These are phyloP conservation scores for Prenolepis imparis DNA, from an alignment of 2,888 invertebrate species.

Conservation along the genomic window DNA sequence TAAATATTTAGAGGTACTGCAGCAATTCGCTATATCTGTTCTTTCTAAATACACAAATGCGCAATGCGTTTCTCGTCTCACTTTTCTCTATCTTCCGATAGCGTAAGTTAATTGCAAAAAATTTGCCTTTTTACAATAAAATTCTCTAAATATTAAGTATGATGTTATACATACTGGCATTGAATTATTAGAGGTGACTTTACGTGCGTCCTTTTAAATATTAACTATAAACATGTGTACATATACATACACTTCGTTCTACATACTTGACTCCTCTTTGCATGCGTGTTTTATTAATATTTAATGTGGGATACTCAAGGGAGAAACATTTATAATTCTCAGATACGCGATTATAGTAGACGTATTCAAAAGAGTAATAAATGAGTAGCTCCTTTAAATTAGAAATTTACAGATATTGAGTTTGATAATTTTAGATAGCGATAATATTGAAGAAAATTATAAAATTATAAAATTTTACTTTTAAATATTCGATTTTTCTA, in stretches of 20 bases:
- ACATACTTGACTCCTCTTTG: not conserved
- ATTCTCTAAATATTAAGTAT: not conserved
- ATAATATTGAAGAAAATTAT: not conserved
- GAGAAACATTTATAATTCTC: conserved; percentile 15
- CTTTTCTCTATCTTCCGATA: not conserved
- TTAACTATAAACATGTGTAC: not conserved
- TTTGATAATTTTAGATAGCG: not conserved
- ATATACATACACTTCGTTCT: not conserved
- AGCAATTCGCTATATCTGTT: conserved; percentile 21
- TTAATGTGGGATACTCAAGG: not conserved
- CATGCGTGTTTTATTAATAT: conserved; percentile 18
- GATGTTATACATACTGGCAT: not conserved
- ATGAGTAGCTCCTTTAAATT: not conserved
- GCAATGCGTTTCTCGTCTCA: not conserved
- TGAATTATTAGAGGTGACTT: conserved; percentile 14
- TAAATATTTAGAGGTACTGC: conserved; percentile 38
- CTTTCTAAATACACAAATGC: conserved; percentile 23
- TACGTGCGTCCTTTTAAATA: conserved; percentile 8
- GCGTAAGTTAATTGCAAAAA: not conserved
- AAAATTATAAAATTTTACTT: not conserved
- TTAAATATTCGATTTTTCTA: not conserved
- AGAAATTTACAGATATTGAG: not conserved
- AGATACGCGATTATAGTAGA: not conserved
- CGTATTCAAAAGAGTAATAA: not conserved
- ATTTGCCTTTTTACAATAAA: conserved; percentile 1